These are phyloP conservation scores for Morone chrysops DNA, from an alignment of 2,113 vertebrate species.

Conservation along the genomic window DNA sequence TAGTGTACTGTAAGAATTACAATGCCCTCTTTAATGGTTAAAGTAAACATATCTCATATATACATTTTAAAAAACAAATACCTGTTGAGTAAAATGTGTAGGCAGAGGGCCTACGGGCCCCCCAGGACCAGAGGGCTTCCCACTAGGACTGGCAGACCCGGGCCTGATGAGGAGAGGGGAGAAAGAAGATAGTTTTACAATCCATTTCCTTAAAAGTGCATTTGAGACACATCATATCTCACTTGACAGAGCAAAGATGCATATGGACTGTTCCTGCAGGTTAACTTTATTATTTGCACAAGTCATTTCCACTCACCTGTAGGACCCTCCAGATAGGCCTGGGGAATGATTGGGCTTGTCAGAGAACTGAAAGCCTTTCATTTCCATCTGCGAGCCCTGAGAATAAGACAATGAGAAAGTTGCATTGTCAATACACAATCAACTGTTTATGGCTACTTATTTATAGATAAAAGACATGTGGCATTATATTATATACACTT, in stretches of 20 bases:
- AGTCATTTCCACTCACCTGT: conserved; percentile 86
- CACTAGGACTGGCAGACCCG: conserved; percentile 96
- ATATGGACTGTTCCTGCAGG: background rate
- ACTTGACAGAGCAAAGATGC: background rate
- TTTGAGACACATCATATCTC: background rate
- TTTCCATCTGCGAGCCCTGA: conserved; percentile 95
- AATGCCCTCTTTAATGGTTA: background rate
- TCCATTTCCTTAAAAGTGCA: conserved; percentile 8
- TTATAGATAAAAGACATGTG: background rate
- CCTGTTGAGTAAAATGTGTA: conserved; percentile 95
- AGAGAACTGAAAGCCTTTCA: conserved; percentile 97
- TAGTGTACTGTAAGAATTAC: background rate
- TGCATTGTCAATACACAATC: background rate
- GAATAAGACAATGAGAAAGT: background rate
- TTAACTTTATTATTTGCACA: background rate
- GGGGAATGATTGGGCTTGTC: conserved; percentile 93
- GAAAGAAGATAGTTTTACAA: background rate
- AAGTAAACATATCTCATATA: background rate
- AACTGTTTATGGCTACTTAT: background rate
- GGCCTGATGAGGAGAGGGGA: conserved; percentile 83
- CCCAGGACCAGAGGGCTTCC: conserved; percentile 90
- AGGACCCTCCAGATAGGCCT: conserved; percentile 87
- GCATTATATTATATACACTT: background rate
- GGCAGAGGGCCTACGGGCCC: conserved; percentile 90
- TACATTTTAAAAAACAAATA: conserved; percentile 64